phyloP scores from a whole-genome alignment of 2,888 invertebrate species.

The Drosophila hawaiiensis region DNA sequence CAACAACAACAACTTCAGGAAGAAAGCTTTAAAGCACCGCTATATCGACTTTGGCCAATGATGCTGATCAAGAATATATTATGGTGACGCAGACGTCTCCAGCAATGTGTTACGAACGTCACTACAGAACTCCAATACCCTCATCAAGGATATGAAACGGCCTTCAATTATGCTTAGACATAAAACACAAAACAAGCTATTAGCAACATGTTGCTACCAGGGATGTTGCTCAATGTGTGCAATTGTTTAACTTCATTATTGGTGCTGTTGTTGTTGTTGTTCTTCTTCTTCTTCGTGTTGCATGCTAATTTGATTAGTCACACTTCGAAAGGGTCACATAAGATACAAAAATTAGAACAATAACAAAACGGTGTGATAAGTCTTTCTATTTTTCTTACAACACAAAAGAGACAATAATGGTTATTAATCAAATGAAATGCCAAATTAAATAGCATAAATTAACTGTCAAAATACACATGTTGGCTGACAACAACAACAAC shows the following conservation, averaged over 20 bases:
- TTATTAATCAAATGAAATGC: slow-evolving; percentile 73
- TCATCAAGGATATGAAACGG: neutral
- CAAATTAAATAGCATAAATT: slow-evolving; percentile 68
- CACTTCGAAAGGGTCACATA: slow-evolving; percentile 34
- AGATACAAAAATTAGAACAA: slow-evolving; percentile 17
- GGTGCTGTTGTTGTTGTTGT: neutral
- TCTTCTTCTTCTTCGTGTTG: slow-evolving; percentile 2
- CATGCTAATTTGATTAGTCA: slow-evolving; percentile 69
- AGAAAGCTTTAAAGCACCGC: neutral
- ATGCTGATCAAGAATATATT: neutral
- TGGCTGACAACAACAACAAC: slow-evolving; percentile 25
- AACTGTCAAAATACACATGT: slow-evolving; percentile 57
- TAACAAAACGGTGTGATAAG: slow-evolving; percentile 26
- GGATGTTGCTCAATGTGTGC: slow-evolving; percentile 31
- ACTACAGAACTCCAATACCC: neutral
- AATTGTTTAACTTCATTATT: slow-evolving; percentile 13
- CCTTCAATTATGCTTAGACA: neutral
- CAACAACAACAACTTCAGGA: neutral
- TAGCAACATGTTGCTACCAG: slow-evolving; percentile 33
- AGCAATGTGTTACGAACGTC: neutral
- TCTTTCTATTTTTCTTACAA: slow-evolving; percentile 25
- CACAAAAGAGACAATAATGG: slow-evolving; percentile 39
- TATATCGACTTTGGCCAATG: neutral
- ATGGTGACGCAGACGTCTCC: neutral
- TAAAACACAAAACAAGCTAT: neutral